Percentiles rank a stretch among this genome's conserved stretches.
Conservation (phyloP, 2,888 invertebrate genomes). For the Sepioteuthis lessoniana region DNA sequence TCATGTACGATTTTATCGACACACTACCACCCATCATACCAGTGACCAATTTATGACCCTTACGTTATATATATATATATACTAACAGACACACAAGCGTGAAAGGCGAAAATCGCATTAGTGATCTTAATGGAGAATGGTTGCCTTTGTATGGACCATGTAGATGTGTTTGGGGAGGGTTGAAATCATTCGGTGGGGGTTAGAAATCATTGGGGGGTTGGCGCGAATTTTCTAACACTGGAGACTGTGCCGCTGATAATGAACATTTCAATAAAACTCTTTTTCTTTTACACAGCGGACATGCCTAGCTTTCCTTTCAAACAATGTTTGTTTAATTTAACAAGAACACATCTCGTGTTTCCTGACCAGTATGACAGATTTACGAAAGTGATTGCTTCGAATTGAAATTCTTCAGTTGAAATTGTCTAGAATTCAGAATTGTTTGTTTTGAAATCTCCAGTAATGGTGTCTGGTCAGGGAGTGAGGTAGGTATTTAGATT, state of each 20-base stretch:
- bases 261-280: not conserved
- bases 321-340: constrained; percentile 33
- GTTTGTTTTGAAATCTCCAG: not conserved
- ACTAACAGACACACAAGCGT: not conserved
- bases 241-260: not conserved
- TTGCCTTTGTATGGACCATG: not conserved
- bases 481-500: not conserved
- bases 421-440: not conserved
- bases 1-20: not conserved
- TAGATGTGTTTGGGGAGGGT: not conserved
- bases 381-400: not conserved
- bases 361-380: not conserved
- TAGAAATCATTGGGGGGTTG: not conserved
- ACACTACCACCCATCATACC: not conserved
- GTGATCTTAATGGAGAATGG: not conserved
- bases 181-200: too few species aligned
- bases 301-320: not conserved
- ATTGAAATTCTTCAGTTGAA: not conserved
- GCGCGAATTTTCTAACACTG: not conserved
- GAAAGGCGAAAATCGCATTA: not conserved
- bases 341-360: not conserved
- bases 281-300: not conserved
- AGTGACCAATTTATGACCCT: not conserved
- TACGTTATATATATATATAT: not conserved
- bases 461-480: not conserved